These are phyloP conservation scores for Alcis repandata DNA, from an alignment of 2,888 invertebrate genomes.

Conservation along the genomic window DNA sequence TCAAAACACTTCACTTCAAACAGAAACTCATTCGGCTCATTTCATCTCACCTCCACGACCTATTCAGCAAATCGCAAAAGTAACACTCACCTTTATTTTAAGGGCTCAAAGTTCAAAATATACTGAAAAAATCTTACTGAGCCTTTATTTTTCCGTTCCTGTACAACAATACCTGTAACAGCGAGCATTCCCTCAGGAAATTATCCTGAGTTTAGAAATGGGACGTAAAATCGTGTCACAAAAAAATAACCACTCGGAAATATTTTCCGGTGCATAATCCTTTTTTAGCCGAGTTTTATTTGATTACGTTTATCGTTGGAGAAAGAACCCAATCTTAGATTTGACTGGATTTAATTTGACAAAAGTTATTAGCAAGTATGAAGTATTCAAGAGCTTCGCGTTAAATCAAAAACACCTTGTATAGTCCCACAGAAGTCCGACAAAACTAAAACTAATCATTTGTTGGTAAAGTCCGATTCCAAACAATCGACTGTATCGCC, in stretches of 20 bases:
- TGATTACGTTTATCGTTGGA: too few relatives aligned
- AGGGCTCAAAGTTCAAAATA: slow-evolving; percentile 22
- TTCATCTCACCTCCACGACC: slow-evolving; percentile 27
- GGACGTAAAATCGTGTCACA: slow-evolving; percentile 43
- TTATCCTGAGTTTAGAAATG: slow-evolving; percentile 43
- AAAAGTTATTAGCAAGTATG: too few relatives aligned
- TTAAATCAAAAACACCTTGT: too few relatives aligned
- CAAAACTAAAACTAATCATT: too few relatives aligned
- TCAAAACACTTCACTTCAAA: slow-evolving; percentile 26
- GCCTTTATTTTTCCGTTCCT: slow-evolving; percentile 31
- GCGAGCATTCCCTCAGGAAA: slow-evolving; percentile 45
- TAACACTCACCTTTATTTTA: slow-evolving; percentile 20
- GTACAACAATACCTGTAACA: slow-evolving; percentile 40
- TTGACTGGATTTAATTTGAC: too few relatives aligned
- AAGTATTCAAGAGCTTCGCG: too few relatives aligned
- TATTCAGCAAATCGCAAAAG: slow-evolving; percentile 27
- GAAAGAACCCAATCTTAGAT: too few relatives aligned
- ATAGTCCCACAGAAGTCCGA: too few relatives aligned
- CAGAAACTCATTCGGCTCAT: slow-evolving; percentile 31
- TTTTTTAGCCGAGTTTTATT: not conserved
- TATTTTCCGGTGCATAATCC: slow-evolving; percentile 24
- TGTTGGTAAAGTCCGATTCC: not conserved
- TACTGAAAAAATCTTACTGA: slow-evolving; percentile 2
- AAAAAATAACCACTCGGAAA: slow-evolving; percentile 21
- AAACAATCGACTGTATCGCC: not conserved